These are phyloP conservation scores for Microcebus tavaratra DNA, from an alignment of 2,113 vertebrate genomes.

Conservation along the genomic window DNA sequence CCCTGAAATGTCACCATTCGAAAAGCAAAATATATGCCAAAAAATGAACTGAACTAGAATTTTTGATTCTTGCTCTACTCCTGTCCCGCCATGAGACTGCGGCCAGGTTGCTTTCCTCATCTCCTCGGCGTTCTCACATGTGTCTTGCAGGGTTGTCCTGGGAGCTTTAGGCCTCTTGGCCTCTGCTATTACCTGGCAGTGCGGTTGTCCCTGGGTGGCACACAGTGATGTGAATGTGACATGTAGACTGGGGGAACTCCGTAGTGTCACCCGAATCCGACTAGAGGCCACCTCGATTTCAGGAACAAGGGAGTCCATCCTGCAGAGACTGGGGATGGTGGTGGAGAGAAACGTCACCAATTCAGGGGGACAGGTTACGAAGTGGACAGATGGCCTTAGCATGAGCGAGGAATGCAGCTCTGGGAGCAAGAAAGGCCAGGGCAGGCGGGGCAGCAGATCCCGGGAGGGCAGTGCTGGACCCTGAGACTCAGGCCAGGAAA, in stretches of 20 bases:
- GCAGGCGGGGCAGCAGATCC: neutral
- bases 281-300: neutral
- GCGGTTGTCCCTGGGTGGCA: neutral
- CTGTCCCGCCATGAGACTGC: neutral
- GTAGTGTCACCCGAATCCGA: neutral
- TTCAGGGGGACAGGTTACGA: neutral
- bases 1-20: neutral
- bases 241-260: neutral
- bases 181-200: neutral
- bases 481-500: neutral
- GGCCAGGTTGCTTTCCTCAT: neutral
- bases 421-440: neutral
- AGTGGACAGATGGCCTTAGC: neutral
- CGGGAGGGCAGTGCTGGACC: neutral
- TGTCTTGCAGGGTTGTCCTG: neutral
- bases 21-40: neutral
- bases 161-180: neutral
- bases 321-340: neutral
- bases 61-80: neutral
- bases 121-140: neutral
- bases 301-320: neutral
- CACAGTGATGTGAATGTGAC: neutral
- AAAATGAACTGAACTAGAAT: neutral
- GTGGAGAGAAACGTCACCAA: neutral
- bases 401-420: neutral